Conservation (phyloP, 1,140 invertebrate species). For the Orius laevigatus region DNA sequence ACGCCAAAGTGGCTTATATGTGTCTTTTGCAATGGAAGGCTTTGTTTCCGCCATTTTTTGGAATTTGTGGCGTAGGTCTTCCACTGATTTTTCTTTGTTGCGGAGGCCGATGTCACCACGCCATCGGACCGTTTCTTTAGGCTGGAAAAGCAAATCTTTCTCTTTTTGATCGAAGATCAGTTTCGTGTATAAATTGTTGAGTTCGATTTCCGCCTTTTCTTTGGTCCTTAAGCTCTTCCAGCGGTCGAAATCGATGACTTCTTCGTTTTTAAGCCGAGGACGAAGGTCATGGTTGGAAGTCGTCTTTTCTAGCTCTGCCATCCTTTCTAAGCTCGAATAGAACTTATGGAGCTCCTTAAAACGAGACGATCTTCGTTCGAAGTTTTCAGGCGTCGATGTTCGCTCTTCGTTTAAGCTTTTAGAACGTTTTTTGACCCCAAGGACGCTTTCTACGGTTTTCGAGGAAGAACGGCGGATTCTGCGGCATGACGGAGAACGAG, state of each 20-base stretch:
- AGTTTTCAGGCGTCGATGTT: no score
- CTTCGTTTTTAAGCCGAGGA: slow-evolving; percentile 47
- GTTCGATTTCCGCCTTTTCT: slow-evolving; percentile 64
- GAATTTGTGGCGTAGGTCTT: slow-evolving; percentile 62
- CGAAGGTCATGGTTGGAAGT: slow-evolving; percentile 51
- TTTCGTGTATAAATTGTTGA: slow-evolving; percentile 59
- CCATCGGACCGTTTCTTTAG: slow-evolving; percentile 55
- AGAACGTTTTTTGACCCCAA: slow-evolving; percentile 29
- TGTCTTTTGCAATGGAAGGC: slow-evolving; percentile 34
- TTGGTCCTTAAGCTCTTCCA: slow-evolving; percentile 66
- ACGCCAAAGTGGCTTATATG: slow-evolving; percentile 65
- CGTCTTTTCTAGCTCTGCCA: slow-evolving; percentile 61
- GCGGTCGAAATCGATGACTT: slow-evolving; percentile 66
- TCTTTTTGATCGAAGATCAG: slow-evolving; percentile 61
- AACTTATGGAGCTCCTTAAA: slow-evolving; percentile 76
- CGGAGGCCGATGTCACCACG: slow-evolving; percentile 56
- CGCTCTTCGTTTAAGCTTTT: slow-evolving; percentile 34
- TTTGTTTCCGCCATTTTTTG: slow-evolving; percentile 35
- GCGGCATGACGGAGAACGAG: slow-evolving; percentile 44
- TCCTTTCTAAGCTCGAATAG: slow-evolving; percentile 69
- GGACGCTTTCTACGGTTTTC: slow-evolving; percentile 25
- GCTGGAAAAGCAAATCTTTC: slow-evolving; percentile 65
- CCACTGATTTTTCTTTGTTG: slow-evolving; percentile 71
- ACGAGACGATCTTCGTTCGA: slow-evolving; percentile 51
- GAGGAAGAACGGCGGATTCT: slow-evolving; percentile 35